Evolutionary conservation across 2,797 vertebrate genomes (phyloP), one percentile per base, ranked within the genome.

Genomic region (Hylomyscus alleni): DNA sequence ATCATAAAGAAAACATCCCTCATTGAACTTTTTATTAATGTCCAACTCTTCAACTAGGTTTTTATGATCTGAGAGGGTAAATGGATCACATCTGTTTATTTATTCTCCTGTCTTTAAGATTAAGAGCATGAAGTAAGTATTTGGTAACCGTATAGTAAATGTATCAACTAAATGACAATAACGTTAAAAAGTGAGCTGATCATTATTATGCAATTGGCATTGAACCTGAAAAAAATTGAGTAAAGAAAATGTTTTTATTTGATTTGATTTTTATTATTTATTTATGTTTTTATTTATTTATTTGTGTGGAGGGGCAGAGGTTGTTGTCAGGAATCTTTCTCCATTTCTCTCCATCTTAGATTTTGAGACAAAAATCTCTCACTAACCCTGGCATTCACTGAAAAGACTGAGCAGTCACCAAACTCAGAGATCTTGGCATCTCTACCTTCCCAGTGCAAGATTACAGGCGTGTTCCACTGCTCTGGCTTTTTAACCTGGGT

Each of bases 1-100:
- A 60, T 6, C 13, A 76, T 26, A 89, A 92, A 92, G 84, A 75
- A 85, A 92, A 29, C 78, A 50, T 47, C 34, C 93, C 67, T 89
- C 60, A 50, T 72, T 75, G 17, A 1, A 62, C 2, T 65, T 93
- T 56, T 88, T 22, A 3, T 52, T 85, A 73, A 47, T 19, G 52
- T 37, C 76, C 44, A n/a, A 87, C 75, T 78, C 37, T 7, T 31
- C 2, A 75, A 8, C 54, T 54, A 78, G 20, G 50, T 17, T 15
- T 15, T 56, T 52, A 85, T 67, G 60, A 72, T 82, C 19, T 44
- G 2, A 52, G 29, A 14, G 4, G 54, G 7, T 12, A 56, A 52
- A 15, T 3, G 26, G 60, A 72, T 54, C 15, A 7, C 11, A 12
- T 73, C 37, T 47, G 26, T 89, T 34, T 24, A 19, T 34, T 76